A percentile compares a stretch with the other conserved stretches of the same genome.
Evolutionary conservation across 2,888 invertebrate genomes (phyloP).

Genomic region (Fissipunctia ypsillon): DNA sequence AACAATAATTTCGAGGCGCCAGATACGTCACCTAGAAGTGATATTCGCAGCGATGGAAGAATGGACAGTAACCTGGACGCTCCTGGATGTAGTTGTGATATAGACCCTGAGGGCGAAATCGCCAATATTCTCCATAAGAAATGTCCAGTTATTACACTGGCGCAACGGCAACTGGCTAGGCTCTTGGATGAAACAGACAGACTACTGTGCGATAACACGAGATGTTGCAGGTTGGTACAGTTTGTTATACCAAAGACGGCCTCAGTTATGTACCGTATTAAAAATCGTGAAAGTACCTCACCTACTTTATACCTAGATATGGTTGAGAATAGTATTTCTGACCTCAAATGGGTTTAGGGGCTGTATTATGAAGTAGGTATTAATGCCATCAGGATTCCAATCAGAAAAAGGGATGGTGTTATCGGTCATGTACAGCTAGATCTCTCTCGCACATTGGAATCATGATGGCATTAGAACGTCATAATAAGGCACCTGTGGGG

Average conservation of each 20-base stretch:
- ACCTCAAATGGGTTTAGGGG: too few species aligned
- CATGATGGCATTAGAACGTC: too few species aligned
- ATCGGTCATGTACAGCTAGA: too few species aligned
- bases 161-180: conserved; percentile 82
- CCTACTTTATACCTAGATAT: not conserved
- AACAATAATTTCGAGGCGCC: conserved; percentile 71
- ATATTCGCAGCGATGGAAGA: conserved; percentile 62
- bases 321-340: not conserved
- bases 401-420: too few species aligned
- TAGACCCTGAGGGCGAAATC: conserved; percentile 80
- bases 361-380: too few species aligned
- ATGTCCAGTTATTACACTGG: conserved; percentile 84
- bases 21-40: conserved; percentile 74
- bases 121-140: conserved; percentile 85
- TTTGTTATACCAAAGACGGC: not conserved
- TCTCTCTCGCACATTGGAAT: too few species aligned
- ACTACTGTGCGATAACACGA: conserved; percentile 79
- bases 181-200: conserved; percentile 83
- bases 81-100: conserved; percentile 77
- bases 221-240: conserved; percentile 78
- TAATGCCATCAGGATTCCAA: too few species aligned
- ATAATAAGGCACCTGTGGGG: too few species aligned
- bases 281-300: not conserved
- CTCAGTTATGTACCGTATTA: not conserved
- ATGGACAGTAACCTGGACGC: conserved; percentile 57